These are phyloP conservation scores for Cataglyphis hispanica DNA, from an alignment of 1,140 invertebrate genomes.

Conservation along the genomic window DNA sequence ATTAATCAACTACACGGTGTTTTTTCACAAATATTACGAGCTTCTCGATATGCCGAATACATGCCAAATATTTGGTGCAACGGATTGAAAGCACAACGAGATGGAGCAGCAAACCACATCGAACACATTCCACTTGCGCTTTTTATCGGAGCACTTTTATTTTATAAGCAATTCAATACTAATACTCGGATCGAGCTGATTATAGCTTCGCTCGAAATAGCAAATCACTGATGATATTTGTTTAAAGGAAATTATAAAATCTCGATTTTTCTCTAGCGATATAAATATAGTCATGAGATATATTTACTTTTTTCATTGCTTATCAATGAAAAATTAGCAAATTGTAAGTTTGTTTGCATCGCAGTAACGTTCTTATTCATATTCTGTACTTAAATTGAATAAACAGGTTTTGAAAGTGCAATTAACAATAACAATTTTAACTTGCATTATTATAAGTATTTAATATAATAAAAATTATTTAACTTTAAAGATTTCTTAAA, in stretches of 20 bases:
- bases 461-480: background rate
- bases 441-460: background rate
- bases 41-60: background rate
- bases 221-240: conserved; percentile 41
- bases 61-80: conserved; percentile 26
- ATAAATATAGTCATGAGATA: background rate
- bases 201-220: background rate
- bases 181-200: conserved; percentile 35
- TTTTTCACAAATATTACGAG: conserved; percentile 4
- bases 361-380: background rate
- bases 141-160: conserved; percentile 33
- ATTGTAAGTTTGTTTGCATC: background rate
- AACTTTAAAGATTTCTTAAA: background rate
- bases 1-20: background rate
- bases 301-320: background rate
- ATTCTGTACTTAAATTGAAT: background rate
- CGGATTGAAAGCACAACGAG: conserved; percentile 22
- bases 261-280: background rate
- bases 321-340: background rate
- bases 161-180: conserved; percentile 18
- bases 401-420: background rate
- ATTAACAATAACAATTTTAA: background rate
- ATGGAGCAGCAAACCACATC: conserved; percentile 18
- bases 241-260: conserved; percentile 37
- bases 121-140: conserved; percentile 21